Evolutionary conservation across 2,113 vertebrate genomes (phyloP).

Genomic region (Entomyzon cyanotis): DNA sequence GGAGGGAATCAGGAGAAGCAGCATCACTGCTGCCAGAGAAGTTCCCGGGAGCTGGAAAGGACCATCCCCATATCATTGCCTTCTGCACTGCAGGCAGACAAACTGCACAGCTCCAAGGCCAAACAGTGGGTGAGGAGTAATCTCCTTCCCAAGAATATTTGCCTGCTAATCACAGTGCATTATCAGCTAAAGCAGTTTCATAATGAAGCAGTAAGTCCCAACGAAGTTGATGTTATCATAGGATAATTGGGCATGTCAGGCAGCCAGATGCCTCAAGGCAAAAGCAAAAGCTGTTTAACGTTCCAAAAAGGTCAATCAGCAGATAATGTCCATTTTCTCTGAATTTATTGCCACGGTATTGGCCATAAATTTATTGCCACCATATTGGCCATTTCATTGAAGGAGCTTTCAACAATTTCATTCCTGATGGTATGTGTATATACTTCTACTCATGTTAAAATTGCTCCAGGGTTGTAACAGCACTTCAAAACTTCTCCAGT

Average conservation of each 20-base stretch:
- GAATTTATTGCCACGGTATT: slow-evolving; percentile 27
- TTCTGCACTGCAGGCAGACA: background rate
- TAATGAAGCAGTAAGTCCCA: slow-evolving; percentile 60
- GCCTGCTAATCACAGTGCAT: background rate
- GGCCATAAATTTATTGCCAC: slow-evolving; percentile 25
- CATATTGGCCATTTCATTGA: background rate
- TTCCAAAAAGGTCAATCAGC: slow-evolving; percentile 46
- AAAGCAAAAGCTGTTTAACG: slow-evolving; percentile 54
- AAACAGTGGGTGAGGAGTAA: background rate
- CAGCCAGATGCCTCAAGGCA: slow-evolving; percentile 49
- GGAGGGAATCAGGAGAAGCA: background rate
- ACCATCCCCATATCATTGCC: background rate
- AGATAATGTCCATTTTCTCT: slow-evolving; percentile 56
- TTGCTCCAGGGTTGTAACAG: background rate
- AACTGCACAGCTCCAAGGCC: background rate
- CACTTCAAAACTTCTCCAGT: background rate
- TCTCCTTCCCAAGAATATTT: slow-evolving; percentile 8
- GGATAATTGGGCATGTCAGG: slow-evolving; percentile 65
- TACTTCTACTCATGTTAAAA: background rate
- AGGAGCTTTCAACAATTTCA: background rate
- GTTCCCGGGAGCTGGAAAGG: background rate
- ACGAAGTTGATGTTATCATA: slow-evolving; percentile 59
- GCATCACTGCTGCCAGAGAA: accelerated
- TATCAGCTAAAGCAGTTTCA: slow-evolving; percentile 43
- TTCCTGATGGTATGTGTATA: background rate